These are phyloP conservation scores for Sarcophaga subvicina DNA, from an alignment of 2,888 invertebrate species.

Conservation along the genomic window DNA sequence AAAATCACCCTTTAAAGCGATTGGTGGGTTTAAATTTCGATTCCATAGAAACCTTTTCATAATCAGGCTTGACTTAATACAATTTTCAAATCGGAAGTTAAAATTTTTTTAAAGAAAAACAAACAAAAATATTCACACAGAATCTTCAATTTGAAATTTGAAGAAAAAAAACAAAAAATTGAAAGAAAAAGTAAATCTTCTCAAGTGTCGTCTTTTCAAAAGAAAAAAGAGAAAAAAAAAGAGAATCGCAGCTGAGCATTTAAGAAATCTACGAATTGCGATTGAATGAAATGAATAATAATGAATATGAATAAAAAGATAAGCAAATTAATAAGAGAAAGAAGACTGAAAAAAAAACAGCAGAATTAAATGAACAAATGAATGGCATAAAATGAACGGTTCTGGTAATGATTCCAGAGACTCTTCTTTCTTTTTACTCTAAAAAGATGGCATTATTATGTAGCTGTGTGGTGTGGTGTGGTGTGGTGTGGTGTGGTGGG, in stretches of 20 bases:
- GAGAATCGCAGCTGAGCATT: too few species aligned
- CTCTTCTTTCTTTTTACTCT: too few species aligned
- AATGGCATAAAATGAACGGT: not conserved
- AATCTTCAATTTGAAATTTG: not conserved
- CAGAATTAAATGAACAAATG: not conserved
- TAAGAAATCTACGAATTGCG: too few species aligned
- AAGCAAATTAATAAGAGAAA: not conserved
- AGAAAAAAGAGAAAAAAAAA: too few species aligned
- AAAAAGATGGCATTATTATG: too few species aligned
- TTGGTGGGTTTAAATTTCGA: too few species aligned
- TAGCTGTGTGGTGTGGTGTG: not conserved
- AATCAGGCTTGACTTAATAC: not conserved
- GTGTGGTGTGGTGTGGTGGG: not conserved
- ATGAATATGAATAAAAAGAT: not conserved
- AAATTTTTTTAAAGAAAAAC: not conserved
- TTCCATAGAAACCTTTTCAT: too few species aligned
- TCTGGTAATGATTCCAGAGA: not conserved
- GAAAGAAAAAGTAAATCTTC: too few species aligned
- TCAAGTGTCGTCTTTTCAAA: too few species aligned
- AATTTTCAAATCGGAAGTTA: not conserved
- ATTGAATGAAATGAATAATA: not conserved
- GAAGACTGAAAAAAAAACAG: too few species aligned
- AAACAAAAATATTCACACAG: not conserved
- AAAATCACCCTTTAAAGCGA: too few species aligned
- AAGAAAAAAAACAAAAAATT: too few species aligned